phyloP scores from a whole-genome alignment of 2,797 vertebrate genomes.

The Clarias platycephalus region DNA sequence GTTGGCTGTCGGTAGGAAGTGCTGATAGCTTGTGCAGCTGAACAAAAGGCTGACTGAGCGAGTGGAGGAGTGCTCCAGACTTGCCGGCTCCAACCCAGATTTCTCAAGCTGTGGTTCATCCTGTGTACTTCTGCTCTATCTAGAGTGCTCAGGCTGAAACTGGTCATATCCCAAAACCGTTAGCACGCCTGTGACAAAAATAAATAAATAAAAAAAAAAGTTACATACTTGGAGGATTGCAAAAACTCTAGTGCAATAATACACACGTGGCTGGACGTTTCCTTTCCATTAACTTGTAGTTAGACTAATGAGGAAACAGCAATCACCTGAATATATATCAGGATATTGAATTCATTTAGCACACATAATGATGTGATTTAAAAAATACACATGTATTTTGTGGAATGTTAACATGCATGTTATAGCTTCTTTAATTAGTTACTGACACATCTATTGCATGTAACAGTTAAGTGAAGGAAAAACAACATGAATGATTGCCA shows the following conservation, averaged over 20 bases:
- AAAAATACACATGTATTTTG: no score
- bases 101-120: slow-evolving; percentile 69
- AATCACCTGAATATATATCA: neutral
- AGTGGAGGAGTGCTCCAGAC: slow-evolving; percentile 83
- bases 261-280: slow-evolving; percentile 2
- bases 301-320: neutral
- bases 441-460: neutral
- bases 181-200: neutral
- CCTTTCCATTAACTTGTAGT: neutral
- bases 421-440: slow-evolving; percentile 4
- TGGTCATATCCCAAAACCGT: slow-evolving; percentile 15
- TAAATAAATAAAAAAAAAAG: neutral
- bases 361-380: neutral
- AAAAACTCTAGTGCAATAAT: slow-evolving; percentile 8
- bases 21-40: slow-evolving; percentile 87
- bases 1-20: slow-evolving; percentile 87
- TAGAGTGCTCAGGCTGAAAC: slow-evolving; percentile 24
- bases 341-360: neutral
- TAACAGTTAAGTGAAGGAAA: slow-evolving; percentile 13
- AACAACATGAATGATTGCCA: neutral
- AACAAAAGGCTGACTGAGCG: slow-evolving; percentile 87
- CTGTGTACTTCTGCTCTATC: slow-evolving; percentile 29
- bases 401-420: neutral
- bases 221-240: neutral
- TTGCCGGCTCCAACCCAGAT: slow-evolving; percentile 85